Evolutionary conservation across 2,888 invertebrate genomes (phyloP), one percentile per base, ranked within the genome.

Genomic region (Synanthedon formicaeformis): DNA sequence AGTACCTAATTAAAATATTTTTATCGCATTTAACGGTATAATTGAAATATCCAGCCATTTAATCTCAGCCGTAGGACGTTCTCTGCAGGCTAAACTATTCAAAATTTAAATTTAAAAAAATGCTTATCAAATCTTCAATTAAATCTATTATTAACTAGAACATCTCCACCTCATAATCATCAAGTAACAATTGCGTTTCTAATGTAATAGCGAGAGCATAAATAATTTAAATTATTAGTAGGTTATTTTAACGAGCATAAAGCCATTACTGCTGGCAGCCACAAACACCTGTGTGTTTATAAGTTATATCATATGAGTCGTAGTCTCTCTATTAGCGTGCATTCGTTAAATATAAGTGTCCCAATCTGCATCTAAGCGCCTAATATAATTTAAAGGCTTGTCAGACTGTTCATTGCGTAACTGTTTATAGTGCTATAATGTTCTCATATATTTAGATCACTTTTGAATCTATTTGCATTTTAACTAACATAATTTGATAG

Each of bases 221-320:
- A 45, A 12, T 49, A 49, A 49, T 49, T 16, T 49, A 10, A 49
- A 14, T 16, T 14, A 49, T 12, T 18, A 49, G 13, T 58, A 69
- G 61, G 65, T n/a, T 69, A 73, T 71, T 71, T 75, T 70, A 69
- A 72, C 67, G 64, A 61, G 58, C 64, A 55, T 60, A 60, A 62
- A 59, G 65, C 57, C 62, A 63, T 68, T 65, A 66, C 60, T 54
- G 55, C 58, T 62, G 58, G 56, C 64, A 58, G 56, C 62, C 62
- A 58, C 65, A 66, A 23, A 67, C 75, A 71, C 71, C 71, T 72
- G 69, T 63, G 65, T 59, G 53, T 13, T 45, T 45, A 45, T 45
- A 45, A 45, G 45, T 45, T 45, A 45, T 45, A 45, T 45, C 6
- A 14, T 45, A 45, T 4, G 45, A 34, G 45, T 14, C 12, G 14